Base-by-base conservation (phyloP, 1,140 invertebrate species). In the Megalopta genalis region DNA sequence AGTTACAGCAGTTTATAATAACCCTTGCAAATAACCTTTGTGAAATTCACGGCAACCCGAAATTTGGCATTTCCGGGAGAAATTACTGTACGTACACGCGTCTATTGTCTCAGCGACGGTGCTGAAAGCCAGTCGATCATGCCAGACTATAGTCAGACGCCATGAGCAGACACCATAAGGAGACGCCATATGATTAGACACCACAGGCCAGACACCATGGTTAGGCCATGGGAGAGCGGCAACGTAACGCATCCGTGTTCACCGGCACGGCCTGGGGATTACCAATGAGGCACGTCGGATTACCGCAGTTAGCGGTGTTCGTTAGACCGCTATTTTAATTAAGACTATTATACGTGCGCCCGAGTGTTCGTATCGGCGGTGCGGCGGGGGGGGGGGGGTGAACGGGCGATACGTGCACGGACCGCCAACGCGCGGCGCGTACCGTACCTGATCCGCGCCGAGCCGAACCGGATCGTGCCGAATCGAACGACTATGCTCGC, bases 251-350 rank as follows among this genome's bases (percentile, higher is more conserved):
- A 63, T 74, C 54, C 83, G 75, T 80, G 77, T 83, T 76, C 80
- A 25, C 23, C 32, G 66, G 66, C n/a, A 39, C 67, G 63, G 83
- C 57, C 59, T 59, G 71, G 69, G 84, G 83, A 86, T 86, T 86
- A 85, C 68, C 85, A 77, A 86, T 80, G 83, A 86, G 81, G 83
- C 84, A 85, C 80, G 76, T 85, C 80, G 85, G 71, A 86, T 86
- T 86, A 86, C 81, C 59, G 73, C 84, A 81, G 85, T 86, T 86
- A 86, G 77, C 84, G 73, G 79, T 86, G 81, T 86, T 86, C 84
- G 84, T 86, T 86, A 86, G 77, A 86, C 85, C 85, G 71, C 84
- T 60, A 86, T 86, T 86, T 82, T 82, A 82, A 82, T 82, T 80
- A 82, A 82, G 77, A 82, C 81, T 74, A 82, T 82, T 82, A 82